phyloP scores from a whole-genome alignment of 2,888 invertebrate genomes.

The Pecten maximus region DNA sequence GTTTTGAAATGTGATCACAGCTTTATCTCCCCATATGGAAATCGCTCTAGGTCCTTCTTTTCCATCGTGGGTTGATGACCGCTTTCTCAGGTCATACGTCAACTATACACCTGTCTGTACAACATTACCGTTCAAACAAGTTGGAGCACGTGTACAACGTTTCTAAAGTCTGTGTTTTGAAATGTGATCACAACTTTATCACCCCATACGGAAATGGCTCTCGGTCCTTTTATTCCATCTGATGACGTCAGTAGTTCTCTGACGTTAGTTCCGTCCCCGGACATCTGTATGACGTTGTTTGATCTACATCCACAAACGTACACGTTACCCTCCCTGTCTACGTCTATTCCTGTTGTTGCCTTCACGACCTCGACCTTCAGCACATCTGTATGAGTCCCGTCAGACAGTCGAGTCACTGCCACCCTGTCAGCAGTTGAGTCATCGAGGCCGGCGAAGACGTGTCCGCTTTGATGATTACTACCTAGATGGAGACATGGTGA shows the following conservation, averaged over 20 bases:
- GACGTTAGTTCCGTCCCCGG: not conserved
- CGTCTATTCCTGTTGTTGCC: not conserved
- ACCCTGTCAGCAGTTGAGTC: not conserved
- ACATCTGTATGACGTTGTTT: not conserved
- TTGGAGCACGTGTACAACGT: not conserved
- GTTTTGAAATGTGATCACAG: not conserved
- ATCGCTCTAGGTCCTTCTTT: not conserved
- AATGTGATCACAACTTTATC: not conserved
- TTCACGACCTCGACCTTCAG: not conserved
- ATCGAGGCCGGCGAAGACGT: not conserved
- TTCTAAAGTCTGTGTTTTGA: not conserved
- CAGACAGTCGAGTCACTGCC: not conserved
- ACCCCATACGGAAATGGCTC: not conserved
- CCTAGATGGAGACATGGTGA: not conserved
- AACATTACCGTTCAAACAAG: not conserved
- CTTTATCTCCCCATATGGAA: not conserved
- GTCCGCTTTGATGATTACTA: not conserved
- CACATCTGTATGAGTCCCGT: not conserved
- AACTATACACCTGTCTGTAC: no score
- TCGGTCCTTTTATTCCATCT: not conserved
- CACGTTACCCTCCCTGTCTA: not conserved
- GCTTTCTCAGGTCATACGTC: no score
- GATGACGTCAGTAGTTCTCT: not conserved
- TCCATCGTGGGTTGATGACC: no score
- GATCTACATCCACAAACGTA: not conserved